A percentile compares a stretch with the other conserved stretches of the same genome.
Evolutionary conservation across 2,888 invertebrate species (phyloP).

Genomic region (Limnephilus rhombicus): DNA sequence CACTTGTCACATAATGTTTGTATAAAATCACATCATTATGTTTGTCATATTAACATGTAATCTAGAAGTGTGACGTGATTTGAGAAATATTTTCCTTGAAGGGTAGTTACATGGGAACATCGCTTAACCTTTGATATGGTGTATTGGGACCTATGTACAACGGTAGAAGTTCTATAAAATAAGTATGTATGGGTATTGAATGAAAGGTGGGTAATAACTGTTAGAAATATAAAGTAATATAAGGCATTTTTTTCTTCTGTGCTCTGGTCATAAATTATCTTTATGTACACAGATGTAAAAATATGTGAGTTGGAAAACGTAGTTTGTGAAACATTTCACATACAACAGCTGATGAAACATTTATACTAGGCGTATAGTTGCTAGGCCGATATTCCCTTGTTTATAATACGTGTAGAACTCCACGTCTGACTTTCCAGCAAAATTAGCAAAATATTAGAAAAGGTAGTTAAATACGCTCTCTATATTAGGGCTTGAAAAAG

Average conservation of each 20-base stretch:
- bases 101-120: neutral
- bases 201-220: neutral
- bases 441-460: neutral
- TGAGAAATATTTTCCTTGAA: neutral
- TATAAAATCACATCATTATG: neutral
- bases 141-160: neutral
- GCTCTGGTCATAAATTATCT: neutral
- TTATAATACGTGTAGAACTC: neutral
- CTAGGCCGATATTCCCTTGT: neutral
- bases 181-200: neutral
- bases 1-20: neutral
- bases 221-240: neutral
- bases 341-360: conserved; percentile 16
- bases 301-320: neutral
- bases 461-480: no score
- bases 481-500: no score
- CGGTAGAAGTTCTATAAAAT: neutral
- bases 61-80: neutral
- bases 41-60: neutral
- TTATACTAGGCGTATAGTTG: neutral
- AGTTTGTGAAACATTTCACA: neutral
- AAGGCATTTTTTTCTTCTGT: neutral
- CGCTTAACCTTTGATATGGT: neutral
- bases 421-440: neutral
- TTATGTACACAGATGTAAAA: neutral